Base-by-base conservation (phyloP, 2,113 vertebrate species). In the Tupaia tana region DNA sequence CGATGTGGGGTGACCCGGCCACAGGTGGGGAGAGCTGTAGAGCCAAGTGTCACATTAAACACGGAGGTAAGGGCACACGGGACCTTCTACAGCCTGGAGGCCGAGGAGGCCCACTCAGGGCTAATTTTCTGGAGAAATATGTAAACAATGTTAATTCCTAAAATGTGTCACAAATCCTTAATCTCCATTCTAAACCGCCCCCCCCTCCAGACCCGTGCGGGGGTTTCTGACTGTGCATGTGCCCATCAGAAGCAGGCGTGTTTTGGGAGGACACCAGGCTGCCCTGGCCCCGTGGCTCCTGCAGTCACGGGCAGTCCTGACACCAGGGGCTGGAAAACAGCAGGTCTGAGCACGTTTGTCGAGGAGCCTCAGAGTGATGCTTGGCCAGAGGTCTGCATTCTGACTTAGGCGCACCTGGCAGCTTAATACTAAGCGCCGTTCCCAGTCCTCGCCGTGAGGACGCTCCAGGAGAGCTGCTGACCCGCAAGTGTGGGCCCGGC, bases 21-120 rank as follows among this genome's bases (percentile, higher is more conserved):
- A 7, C 15, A n/a, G 75, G 29, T 2, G 2, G 29, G 4, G 11
- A 58, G 22, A 9, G 75, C 54, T 1, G n/a, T 0, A 3, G n/a
- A 14, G 29, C 61, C 3, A 24, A n/a, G 54, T 31, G 31, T 2
- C 7, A 13, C 8, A 9, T 16, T n/a, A 43, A 24, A 16, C 61
- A 29, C 14, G 0, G 0, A 29, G 18, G 19, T 0, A 20, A 64
- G 58, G 14, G 27, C 16, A 0, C 2, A 13, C 43, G 9, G 0
- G 14, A 13, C 74, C 25, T 15, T 8, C 27, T 13, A n/a, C 43
- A 22, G 11, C 90, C 92, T 13, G 59, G 24, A n/a, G 19, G 25
- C 13, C 4, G 1, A 18, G 9, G 0, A 4, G 0, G 8, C 24
- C 14, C 24, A 22, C 31, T 2, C 19, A 9, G 58, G 67, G 22